A percentile compares a stretch with the other conserved stretches of the same genome.
Conservation (phyloP, 2,888 invertebrate genomes). For the Cantharis rustica region DNA sequence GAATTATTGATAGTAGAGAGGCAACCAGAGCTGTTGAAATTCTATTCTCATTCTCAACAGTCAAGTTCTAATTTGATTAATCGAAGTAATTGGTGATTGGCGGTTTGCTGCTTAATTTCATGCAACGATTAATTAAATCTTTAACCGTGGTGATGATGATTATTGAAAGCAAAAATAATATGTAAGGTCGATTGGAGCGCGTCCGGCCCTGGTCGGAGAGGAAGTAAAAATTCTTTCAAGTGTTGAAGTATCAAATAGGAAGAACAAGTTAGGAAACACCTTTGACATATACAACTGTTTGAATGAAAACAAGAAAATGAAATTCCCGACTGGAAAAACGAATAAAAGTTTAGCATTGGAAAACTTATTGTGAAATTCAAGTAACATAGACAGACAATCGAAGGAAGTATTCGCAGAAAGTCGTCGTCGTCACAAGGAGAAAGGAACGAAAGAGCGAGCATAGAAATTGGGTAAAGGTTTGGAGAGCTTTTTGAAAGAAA, state of each 20-base stretch:
- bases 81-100: too few species aligned
- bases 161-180: too few species aligned
- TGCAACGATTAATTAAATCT: too few species aligned
- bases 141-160: too few species aligned
- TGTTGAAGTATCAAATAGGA: neutral
- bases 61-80: too few species aligned
- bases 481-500: conserved; percentile 34
- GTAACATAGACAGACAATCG: conserved; percentile 41
- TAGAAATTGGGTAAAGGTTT: conserved; percentile 42
- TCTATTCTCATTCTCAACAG: too few species aligned
- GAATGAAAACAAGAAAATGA: conserved; percentile 39
- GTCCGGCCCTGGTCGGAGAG: neutral
- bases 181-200: neutral
- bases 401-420: conserved; percentile 34
- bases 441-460: conserved; percentile 36
- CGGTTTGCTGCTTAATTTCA: too few species aligned
- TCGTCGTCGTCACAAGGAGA: conserved; percentile 31
- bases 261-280: conserved; percentile 26
- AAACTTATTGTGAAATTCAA: conserved; percentile 44
- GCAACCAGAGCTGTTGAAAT: too few species aligned
- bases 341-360: conserved; percentile 34
- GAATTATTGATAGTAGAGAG: too few species aligned
- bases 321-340: conserved; percentile 38
- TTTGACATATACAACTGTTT: conserved; percentile 20
- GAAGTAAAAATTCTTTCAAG: neutral